Evolutionary conservation across 1,140 invertebrate species (phyloP), one percentile per base, ranked within the genome.

Genomic region (Ptiloglossa arizonensis): DNA sequence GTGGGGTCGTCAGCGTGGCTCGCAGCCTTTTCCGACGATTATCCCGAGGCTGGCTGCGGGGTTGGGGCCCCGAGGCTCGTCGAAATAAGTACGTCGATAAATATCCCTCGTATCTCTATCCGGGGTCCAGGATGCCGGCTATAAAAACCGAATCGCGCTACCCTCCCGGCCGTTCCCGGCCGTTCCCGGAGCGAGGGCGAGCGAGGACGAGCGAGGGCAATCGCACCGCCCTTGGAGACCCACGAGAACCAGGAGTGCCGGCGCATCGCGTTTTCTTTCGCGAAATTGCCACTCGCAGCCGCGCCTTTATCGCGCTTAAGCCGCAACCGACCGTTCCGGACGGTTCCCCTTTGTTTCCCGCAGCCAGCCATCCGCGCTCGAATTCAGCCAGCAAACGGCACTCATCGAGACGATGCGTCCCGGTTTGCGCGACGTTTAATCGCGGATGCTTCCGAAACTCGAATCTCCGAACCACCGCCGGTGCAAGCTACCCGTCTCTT

Each of bases 11-110:
- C 60, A 27, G 13, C 59, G 35, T 41, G 52, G 59, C 57, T 41
- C 59, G 48, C 24, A 64, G 48, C 59, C 82, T 85, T 74, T 82
- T 74, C 54, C 77, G 75, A 79, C 77, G 83, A 85, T 85, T 82
- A 82, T 79, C 56, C 71, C 32, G 44, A 63, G 32, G 62, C 35
- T 17, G 32, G 62, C 35, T 17, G 41, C 29, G 57, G 66, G 64
- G 68, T 50, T 50, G 17, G n/a, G n/a, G 72, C 29, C 72, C 41
- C 52, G 63, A 38, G 57, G 50, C 50, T 63, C 48, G 71, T 79
- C 69, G 59, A 79, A 79, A 79, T 72, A 79, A 79, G 69, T 48
- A 78, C 81, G 63, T 67, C 79, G 72, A 74, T 74, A 74, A 74
- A 74, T 74, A 74, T 74, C 72, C 72, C 38, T 38, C 72, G 72